phyloP scores from a whole-genome alignment of 2,888 invertebrate species.

The Aporophyla nigra region DNA sequence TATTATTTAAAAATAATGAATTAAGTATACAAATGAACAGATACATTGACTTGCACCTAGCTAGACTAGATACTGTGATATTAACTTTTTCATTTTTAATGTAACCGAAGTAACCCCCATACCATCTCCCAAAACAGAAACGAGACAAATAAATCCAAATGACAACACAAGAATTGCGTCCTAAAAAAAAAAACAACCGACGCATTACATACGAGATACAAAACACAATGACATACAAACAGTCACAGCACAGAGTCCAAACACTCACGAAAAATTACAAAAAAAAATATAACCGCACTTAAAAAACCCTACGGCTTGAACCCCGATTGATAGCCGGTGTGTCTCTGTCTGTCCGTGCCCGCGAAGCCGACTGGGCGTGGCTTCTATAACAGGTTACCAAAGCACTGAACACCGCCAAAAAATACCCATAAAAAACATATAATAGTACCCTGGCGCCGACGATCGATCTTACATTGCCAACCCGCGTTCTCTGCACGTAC shows the following conservation, averaged over 20 bases:
- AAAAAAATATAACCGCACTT: constrained; percentile 82
- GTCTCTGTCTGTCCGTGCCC: constrained; percentile 82
- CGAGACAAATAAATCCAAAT: constrained; percentile 29
- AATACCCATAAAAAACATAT: constrained; percentile 90
- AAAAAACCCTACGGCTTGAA: constrained; percentile 84
- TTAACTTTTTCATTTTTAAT: background rate
- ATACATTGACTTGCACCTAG: background rate
- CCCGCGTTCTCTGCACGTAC: constrained; percentile 86
- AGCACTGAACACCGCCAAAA: constrained; percentile 88
- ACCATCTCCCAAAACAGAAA: background rate
- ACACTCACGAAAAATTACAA: constrained; percentile 81
- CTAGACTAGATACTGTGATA: background rate
- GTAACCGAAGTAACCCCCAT: background rate
- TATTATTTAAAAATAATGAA: background rate
- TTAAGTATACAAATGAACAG: background rate
- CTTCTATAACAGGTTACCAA: constrained; percentile 88
- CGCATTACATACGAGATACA: constrained; percentile 47
- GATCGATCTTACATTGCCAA: constrained; percentile 89
- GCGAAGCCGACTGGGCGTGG: constrained; percentile 86
- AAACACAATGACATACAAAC: constrained; percentile 67
- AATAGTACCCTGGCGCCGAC: constrained; percentile 88
- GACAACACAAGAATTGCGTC: constrained; percentile 14
- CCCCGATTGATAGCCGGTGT: constrained; percentile 85
- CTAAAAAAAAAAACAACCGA: constrained; percentile 4
- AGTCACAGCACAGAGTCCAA: constrained; percentile 80